These are phyloP conservation scores for Leucophenga montana DNA, from an alignment of 2,888 invertebrate species.

Conservation along the genomic window DNA sequence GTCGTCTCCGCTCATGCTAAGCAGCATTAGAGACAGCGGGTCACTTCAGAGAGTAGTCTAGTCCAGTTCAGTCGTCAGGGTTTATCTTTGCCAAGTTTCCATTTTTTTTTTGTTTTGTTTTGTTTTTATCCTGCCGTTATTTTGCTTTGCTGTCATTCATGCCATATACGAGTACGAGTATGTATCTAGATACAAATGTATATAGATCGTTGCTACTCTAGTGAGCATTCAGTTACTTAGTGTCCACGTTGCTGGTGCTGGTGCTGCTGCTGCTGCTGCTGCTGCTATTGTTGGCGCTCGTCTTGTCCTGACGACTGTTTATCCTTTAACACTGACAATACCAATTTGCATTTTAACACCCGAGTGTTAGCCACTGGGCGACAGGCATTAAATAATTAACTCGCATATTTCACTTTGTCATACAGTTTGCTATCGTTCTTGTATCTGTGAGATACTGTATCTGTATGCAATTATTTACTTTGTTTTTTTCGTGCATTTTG, in stretches of 20 bases:
- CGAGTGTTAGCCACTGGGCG: slow-evolving; percentile 72
- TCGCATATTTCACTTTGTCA: slow-evolving; percentile 46
- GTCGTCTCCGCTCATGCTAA: too few relatives aligned
- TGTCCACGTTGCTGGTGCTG: slow-evolving; percentile 40
- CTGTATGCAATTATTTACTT: not conserved
- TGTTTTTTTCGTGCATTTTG: not conserved
- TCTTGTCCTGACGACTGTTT: slow-evolving; percentile 20
- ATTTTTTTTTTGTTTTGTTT: not conserved
- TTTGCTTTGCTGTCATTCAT: not conserved
- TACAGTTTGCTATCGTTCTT: not conserved
- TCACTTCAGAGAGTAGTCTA: too few relatives aligned
- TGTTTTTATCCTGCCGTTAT: not conserved
- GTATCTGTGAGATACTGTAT: not conserved
- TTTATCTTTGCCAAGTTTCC: not conserved
- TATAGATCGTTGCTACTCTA: not conserved
- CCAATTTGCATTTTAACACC: slow-evolving; percentile 70
- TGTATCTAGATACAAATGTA: not conserved
- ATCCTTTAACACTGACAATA: slow-evolving; percentile 61
- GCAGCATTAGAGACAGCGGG: too few relatives aligned
- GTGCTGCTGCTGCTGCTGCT: slow-evolving; percentile 30
- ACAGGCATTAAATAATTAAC: slow-evolving; percentile 73
- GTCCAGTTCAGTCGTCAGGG: not conserved
- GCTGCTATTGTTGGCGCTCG: not conserved
- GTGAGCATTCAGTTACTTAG: slow-evolving; percentile 2
- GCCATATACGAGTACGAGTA: too few relatives aligned